These are phyloP conservation scores for Incurvaria masculella DNA, from an alignment of 2,888 invertebrate genomes.

Conservation along the genomic window DNA sequence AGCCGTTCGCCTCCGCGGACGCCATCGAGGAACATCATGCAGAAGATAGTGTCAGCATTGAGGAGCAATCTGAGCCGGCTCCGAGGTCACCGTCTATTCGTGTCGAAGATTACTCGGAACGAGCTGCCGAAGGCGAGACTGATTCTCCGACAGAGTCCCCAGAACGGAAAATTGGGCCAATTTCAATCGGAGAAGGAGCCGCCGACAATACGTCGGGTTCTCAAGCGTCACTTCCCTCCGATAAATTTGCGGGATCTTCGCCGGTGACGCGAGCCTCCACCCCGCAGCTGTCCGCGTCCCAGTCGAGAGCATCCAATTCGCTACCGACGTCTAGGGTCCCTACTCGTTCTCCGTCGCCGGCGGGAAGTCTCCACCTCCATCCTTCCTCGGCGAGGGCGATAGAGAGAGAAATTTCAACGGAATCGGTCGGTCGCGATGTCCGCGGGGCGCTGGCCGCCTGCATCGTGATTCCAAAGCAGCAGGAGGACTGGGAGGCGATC, in stretches of 20 bases:
- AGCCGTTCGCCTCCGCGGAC: not conserved
- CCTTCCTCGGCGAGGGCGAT: not conserved
- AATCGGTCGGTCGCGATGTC: conserved; percentile 31
- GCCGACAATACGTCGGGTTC: conserved; percentile 14
- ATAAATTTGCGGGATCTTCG: not conserved
- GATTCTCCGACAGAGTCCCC: no score
- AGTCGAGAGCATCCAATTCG: not conserved
- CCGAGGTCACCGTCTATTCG: conserved; percentile 36
- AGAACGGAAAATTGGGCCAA: no score
- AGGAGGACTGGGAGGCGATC: conserved; percentile 76
- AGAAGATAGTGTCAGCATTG: conserved; percentile 9
- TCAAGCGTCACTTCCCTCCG: conserved; percentile 18
- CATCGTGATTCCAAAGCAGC: conserved; percentile 58
- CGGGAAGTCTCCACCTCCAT: not conserved
- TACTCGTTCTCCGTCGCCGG: not conserved
- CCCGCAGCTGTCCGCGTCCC: conserved; percentile 21
- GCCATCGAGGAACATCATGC: not conserved
- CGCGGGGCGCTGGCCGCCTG: conserved; percentile 40
- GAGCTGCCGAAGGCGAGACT: conserved; percentile 12
- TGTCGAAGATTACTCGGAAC: conserved; percentile 38
- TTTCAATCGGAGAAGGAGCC: not conserved
- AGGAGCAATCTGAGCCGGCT: conserved; percentile 20
- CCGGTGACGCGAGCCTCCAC: conserved; percentile 19
- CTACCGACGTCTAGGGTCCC: not conserved
- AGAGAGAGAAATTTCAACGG: not conserved